Conservation (phyloP, 2,797 vertebrate genomes). For the Meda fulgida region DNA sequence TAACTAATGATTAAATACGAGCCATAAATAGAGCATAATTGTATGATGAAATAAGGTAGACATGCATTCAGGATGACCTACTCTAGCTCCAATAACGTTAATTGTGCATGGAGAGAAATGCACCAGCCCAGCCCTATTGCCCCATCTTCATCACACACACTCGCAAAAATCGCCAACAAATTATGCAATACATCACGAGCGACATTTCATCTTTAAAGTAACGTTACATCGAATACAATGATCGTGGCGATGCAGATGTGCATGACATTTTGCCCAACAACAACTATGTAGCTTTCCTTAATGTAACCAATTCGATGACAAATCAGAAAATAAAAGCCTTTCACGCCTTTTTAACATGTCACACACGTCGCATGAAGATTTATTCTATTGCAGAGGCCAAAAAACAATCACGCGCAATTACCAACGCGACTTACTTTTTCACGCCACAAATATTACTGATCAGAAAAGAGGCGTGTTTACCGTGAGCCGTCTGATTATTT, state of each 20-base stretch:
- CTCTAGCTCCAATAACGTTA: conserved; percentile 20
- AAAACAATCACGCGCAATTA: neutral
- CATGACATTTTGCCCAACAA: neutral
- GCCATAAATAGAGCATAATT: neutral
- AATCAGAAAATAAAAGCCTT: neutral
- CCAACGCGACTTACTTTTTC: conserved; percentile 34
- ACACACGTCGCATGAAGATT: neutral
- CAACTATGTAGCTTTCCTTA: neutral
- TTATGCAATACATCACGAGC: conserved; percentile 10
- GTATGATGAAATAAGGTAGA: neutral
- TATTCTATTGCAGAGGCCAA: conserved; percentile 24
- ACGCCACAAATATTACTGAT: conserved; percentile 49
- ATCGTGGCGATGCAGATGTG: neutral
- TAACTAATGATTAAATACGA: neutral
- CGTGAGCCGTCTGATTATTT: conserved; percentile 63
- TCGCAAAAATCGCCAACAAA: conserved; percentile 34
- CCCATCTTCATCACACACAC: conserved; percentile 37
- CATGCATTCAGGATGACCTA: conserved; percentile 7
- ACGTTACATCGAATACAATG: neutral
- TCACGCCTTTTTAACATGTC: neutral
- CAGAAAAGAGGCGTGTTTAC: conserved; percentile 67
- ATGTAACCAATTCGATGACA: neutral
- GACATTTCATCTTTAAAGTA: conserved; percentile 1
- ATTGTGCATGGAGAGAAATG: conserved; percentile 63
- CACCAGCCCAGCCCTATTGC: conserved; percentile 70